Evolutionary conservation across 2,797 vertebrate genomes (phyloP).

Genomic region (Picus viridis): DNA sequence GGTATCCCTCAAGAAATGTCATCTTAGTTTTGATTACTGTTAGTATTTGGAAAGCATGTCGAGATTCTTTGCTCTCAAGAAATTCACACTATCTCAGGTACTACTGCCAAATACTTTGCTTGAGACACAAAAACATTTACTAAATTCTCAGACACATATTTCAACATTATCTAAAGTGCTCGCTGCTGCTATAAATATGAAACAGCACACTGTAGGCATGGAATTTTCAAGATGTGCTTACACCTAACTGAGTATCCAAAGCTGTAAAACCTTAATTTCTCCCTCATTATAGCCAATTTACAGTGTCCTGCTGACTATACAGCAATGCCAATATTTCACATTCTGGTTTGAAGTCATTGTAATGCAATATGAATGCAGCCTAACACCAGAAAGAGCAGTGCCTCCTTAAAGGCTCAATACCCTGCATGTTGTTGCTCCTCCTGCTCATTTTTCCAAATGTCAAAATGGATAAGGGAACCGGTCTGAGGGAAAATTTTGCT

Average conservation of each 20-base stretch:
- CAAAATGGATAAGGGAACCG: neutral
- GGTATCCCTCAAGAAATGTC: neutral
- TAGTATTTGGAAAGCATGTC: neutral
- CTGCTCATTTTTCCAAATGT: neutral
- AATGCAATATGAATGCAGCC: neutral
- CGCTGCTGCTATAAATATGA: neutral
- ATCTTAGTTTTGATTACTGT: neutral
- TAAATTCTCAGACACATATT: conserved; percentile 32
- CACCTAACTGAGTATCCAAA: neutral
- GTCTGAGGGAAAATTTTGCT: neutral
- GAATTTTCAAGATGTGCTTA: neutral
- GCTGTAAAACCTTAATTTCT: conserved; percentile 15
- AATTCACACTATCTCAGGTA: neutral
- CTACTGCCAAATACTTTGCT: neutral
- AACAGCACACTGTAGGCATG: neutral
- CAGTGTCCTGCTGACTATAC: neutral
- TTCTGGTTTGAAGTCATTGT: neutral
- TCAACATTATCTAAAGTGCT: conserved; percentile 1
- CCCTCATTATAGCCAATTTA: neutral
- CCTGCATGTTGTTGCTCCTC: neutral
- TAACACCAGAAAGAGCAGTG: neutral
- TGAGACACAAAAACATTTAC: neutral
- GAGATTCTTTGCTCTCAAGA: neutral
- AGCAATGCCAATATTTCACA: neutral
- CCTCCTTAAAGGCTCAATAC: neutral